These are phyloP conservation scores for Sarcophaga caerulescens DNA, from an alignment of 2,888 invertebrate species.

Conservation along the genomic window DNA sequence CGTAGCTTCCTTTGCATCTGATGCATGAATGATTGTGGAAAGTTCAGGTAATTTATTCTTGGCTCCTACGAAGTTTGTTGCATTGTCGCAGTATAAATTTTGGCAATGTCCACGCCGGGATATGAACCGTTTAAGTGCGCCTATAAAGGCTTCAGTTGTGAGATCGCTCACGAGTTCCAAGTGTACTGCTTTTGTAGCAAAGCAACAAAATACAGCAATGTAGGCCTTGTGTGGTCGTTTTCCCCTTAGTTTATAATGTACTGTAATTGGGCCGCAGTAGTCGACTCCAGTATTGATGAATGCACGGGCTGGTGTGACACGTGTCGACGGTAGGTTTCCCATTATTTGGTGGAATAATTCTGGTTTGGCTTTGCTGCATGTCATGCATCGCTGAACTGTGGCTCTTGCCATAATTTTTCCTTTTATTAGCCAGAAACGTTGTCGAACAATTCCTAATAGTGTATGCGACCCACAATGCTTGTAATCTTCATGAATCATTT, in stretches of 20 bases:
- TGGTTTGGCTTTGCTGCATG: too few relatives aligned
- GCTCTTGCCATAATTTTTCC: too few relatives aligned
- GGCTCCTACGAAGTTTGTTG: constrained; percentile 36
- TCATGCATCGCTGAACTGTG: too few relatives aligned
- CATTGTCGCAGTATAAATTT: constrained; percentile 12
- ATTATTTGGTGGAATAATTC: too few relatives aligned
- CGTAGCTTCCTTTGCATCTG: too few relatives aligned
- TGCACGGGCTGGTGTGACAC: constrained; percentile 34
- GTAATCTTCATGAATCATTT: too few relatives aligned
- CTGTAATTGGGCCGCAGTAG: constrained; percentile 37
- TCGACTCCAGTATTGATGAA: constrained; percentile 44
- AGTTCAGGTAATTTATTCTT: constrained; percentile 39
- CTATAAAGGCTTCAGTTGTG: constrained; percentile 48
- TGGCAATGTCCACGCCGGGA: constrained; percentile 35
- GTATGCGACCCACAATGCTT: too few relatives aligned
- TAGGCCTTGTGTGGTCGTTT: too few relatives aligned
- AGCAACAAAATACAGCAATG: too few relatives aligned
- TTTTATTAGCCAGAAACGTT: too few relatives aligned
- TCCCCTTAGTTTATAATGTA: too few relatives aligned
- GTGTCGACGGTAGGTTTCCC: constrained; percentile 32
- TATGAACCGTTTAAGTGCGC: too few relatives aligned
- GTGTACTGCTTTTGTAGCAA: constrained; percentile 1
- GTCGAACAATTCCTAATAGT: background rate
- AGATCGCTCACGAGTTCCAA: constrained; percentile 49
- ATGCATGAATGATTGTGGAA: background rate